These are phyloP conservation scores for Ormyrus nitidulus DNA, from an alignment of 2,888 invertebrate species.

Conservation along the genomic window DNA sequence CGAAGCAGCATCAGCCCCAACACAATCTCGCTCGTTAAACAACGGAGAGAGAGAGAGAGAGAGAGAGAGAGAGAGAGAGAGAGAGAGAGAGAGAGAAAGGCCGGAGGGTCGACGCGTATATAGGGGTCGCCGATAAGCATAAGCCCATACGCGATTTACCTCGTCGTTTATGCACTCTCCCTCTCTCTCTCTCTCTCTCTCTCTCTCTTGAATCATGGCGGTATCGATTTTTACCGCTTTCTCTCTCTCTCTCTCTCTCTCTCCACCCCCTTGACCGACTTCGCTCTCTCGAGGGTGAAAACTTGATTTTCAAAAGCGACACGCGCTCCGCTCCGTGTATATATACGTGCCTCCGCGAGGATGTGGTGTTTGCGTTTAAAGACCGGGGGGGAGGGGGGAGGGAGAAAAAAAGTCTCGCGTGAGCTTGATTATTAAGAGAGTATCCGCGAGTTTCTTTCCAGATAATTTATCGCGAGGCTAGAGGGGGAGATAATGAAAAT, in stretches of 20 bases:
- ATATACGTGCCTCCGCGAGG: not conserved
- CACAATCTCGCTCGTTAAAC: conserved; percentile 46
- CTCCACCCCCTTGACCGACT: conserved; percentile 43
- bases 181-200: conserved; percentile 23
- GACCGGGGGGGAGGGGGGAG: not conserved
- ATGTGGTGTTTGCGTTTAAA: conserved; percentile 2
- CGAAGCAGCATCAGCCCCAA: conserved; percentile 4
- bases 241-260: conserved; percentile 36
- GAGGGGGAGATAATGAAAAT: conserved; percentile 45
- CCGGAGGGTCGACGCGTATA: not conserved
- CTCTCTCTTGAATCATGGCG: conserved; percentile 52
- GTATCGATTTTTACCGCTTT: conserved; percentile 54
- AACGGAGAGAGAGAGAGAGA: conserved; percentile 17
- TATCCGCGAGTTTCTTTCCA: conserved; percentile 6
- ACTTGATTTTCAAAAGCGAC: conserved; percentile 57
- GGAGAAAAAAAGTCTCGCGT: conserved; percentile 29
- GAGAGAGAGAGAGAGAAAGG: not conserved
- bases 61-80: not conserved
- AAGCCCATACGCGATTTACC: conserved; percentile 45
- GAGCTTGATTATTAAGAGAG: conserved; percentile 35
- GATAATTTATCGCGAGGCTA: conserved; percentile 37
- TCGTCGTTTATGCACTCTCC: conserved; percentile 48
- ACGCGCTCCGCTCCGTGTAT: conserved; percentile 32
- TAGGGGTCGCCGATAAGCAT: conserved; percentile 38
- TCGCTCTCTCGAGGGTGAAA: conserved; percentile 45